phyloP scores from a whole-genome alignment of 2,113 vertebrate species.

The Menidia beryllina region DNA sequence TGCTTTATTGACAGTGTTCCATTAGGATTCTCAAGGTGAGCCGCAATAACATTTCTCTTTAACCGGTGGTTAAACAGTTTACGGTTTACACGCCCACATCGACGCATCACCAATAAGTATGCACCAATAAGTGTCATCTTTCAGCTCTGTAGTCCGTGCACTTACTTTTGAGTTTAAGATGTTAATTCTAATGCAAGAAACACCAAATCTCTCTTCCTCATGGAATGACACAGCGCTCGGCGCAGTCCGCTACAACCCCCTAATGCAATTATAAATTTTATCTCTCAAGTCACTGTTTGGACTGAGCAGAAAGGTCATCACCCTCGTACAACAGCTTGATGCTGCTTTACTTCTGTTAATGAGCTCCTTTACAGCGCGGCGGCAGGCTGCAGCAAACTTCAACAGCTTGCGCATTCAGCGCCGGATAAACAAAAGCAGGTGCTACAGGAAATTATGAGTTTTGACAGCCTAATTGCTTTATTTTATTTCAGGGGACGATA shows the following conservation, averaged over 20 bases:
- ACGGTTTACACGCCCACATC: constrained; percentile 16
- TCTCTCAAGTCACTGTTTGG: constrained; percentile 4
- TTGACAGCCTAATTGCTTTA: constrained; percentile 32
- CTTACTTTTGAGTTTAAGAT: not conserved
- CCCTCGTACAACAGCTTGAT: constrained; percentile 16
- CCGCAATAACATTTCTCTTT: constrained; percentile 28
- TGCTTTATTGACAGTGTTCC: constrained; percentile 7
- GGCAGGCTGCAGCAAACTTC: not conserved
- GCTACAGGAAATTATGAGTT: constrained; percentile 3
- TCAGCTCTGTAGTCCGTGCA: not conserved
- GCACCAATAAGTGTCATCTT: constrained; percentile 6
- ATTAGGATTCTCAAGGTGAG: constrained; percentile 43
- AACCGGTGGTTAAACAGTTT: constrained; percentile 16
- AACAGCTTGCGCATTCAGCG: constrained; percentile 12
- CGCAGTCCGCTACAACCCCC: not conserved
- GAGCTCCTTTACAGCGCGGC: not conserved
- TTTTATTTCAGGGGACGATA: constrained; percentile 19
- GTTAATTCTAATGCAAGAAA: not conserved
- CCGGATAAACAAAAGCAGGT: constrained; percentile 31
- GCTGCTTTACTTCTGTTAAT: constrained; percentile 35
- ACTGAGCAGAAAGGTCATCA: constrained; percentile 34
- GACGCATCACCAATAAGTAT: constrained; percentile 20
- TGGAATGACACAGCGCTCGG: not conserved
- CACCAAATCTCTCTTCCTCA: not conserved
- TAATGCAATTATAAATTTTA: not conserved